These are phyloP conservation scores for Rutpela maculata DNA, from an alignment of 2,888 invertebrate species.

Conservation along the genomic window DNA sequence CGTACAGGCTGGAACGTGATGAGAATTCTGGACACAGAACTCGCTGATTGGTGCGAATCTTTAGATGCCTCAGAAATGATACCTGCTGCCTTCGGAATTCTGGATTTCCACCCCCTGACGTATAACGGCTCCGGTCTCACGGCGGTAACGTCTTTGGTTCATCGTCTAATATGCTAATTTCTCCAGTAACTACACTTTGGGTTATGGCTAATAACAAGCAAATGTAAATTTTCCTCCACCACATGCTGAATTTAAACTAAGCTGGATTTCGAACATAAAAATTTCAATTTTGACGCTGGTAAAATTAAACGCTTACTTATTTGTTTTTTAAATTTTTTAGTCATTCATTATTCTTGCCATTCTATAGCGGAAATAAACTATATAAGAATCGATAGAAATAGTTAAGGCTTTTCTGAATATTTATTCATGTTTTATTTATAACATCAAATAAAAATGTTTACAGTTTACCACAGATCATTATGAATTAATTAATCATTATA, in stretches of 20 bases:
- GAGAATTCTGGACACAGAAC: conserved; percentile 57
- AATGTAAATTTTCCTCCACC: conserved; percentile 60
- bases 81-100: conserved; percentile 53
- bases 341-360: no score
- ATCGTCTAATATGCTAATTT: conserved; percentile 67
- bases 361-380: no score
- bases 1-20: conserved; percentile 66
- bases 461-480: no score
- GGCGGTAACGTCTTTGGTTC: conserved; percentile 58
- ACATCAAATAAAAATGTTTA: no score
- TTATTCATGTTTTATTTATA: no score
- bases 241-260: conserved; percentile 55
- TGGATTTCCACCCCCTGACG: conserved; percentile 47
- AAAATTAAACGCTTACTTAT: background rate
- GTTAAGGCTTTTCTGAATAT: no score
- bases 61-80: conserved; percentile 58
- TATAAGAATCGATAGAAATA: no score
- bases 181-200: conserved; percentile 63
- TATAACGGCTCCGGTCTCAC: conserved; percentile 18
- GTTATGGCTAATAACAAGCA: conserved; percentile 66
- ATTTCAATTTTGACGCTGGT: conserved; percentile 20
- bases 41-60: conserved; percentile 64
- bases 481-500: no score
- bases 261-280: conserved; percentile 20
- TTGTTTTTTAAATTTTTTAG: no score